These are phyloP conservation scores for Tachystola acroxantha DNA, from an alignment of 2,888 invertebrate genomes.

Conservation along the genomic window DNA sequence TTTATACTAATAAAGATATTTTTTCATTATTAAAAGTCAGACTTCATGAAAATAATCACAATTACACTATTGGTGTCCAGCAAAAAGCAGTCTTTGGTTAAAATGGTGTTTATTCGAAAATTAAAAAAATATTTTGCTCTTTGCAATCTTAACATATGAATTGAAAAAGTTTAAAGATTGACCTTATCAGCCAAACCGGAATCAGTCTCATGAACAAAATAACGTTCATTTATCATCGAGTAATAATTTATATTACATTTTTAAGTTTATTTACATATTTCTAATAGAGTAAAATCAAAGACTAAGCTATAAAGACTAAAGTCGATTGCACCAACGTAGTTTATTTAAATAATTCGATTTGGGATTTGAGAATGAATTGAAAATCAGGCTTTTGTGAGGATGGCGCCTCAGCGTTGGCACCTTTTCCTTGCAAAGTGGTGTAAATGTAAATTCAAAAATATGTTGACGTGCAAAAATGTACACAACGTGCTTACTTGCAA, in stretches of 20 bases:
- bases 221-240: constrained; percentile 35
- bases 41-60: not conserved
- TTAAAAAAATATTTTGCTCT: constrained; percentile 11
- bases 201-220: constrained; percentile 53
- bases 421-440: too few species aligned
- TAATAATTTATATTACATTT: constrained; percentile 32
- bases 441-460: too few species aligned
- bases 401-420: too few species aligned
- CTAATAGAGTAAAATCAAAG: constrained; percentile 18
- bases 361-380: too few species aligned
- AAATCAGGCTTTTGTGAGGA: too few species aligned
- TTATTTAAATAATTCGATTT: too few species aligned
- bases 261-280: constrained; percentile 32
- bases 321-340: not conserved
- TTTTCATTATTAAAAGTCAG: too few species aligned
- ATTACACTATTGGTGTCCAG: constrained; percentile 2
- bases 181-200: too few species aligned
- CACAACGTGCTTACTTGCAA: too few species aligned
- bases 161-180: too few species aligned
- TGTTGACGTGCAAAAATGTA: too few species aligned
- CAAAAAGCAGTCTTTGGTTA: constrained; percentile 26
- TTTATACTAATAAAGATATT: too few species aligned
- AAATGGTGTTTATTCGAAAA: constrained; percentile 11
- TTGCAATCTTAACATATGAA: constrained; percentile 7
- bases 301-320: constrained; percentile 10